A percentile compares a stretch with the other conserved stretches of the same genome.
phyloP scores from a whole-genome alignment of 2,797 vertebrate species.

The Buceros bicornis region DNA sequence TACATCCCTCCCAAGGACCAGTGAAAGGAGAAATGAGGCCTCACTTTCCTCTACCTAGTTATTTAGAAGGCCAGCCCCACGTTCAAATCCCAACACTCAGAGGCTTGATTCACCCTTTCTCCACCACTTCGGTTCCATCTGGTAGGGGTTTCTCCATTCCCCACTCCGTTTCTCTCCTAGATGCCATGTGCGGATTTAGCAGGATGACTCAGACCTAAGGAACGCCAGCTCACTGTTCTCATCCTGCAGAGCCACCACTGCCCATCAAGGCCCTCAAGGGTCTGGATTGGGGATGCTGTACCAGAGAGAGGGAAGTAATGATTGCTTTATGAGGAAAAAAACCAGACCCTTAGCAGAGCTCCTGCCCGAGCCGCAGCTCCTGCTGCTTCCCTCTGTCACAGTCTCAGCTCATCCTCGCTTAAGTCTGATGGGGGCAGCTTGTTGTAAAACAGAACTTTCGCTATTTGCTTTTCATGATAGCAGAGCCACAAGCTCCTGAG shows the following conservation, averaged over 20 bases:
- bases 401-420: neutral
- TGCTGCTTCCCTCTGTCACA: neutral
- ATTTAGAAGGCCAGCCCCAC: neutral
- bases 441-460: neutral
- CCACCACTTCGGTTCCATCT: neutral
- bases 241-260: neutral
- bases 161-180: neutral
- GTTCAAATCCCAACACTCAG: neutral
- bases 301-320: neutral
- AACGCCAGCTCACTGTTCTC: neutral
- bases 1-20: neutral
- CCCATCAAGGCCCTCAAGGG: neutral
- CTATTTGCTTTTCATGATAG: neutral
- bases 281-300: neutral
- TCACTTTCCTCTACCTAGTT: neutral
- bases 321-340: neutral
- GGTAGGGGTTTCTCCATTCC: neutral
- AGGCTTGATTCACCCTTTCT: neutral
- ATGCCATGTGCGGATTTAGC: neutral
- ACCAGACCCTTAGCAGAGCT: neutral
- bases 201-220: neutral
- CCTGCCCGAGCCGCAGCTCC: neutral
- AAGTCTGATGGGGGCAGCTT: neutral
- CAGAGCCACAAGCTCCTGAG: neutral
- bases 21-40: neutral